Conservation (phyloP, 1,140 invertebrate species). For the Halictus rubicundus region DNA sequence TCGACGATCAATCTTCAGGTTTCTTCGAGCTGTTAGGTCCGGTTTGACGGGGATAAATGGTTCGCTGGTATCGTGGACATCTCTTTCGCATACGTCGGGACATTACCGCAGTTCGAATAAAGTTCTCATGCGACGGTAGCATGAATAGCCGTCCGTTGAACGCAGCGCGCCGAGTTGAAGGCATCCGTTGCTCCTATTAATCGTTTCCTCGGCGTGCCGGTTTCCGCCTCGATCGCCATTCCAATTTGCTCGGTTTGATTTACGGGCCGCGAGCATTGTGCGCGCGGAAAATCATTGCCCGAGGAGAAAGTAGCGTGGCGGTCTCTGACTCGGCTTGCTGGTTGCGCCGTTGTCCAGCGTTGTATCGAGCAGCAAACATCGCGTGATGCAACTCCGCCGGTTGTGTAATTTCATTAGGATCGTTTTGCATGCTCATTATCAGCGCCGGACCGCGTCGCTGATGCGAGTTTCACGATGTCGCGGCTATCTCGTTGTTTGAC, state of each 20-base stretch:
- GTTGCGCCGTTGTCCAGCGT: slow-evolving; percentile 13
- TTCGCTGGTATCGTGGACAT: no score
- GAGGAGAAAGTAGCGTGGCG: slow-evolving; percentile 33
- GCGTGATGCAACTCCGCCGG: slow-evolving; percentile 28
- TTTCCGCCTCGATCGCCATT: neutral
- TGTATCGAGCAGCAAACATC: slow-evolving; percentile 23
- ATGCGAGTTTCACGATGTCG: neutral
- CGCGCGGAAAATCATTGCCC: slow-evolving; percentile 13
- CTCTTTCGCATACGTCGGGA: no score
- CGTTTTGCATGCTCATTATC: neutral
- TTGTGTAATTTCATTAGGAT: slow-evolving; percentile 33
- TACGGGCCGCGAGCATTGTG: neutral
- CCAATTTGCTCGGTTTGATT: neutral
- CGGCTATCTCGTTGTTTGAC: no score
- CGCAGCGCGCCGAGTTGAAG: neutral
- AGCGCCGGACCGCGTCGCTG: neutral
- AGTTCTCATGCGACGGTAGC: neutral
- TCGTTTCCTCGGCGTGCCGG: neutral
- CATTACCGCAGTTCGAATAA: neutral
- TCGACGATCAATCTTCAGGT: no score
- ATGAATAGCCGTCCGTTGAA: neutral
- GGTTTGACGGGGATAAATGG: no score
- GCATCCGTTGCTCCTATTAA: neutral
- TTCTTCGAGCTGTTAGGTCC: no score
- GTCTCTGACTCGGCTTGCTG: neutral